A percentile compares a stretch with the other conserved stretches of the same genome.
Conservation (phyloP, 2,888 invertebrate species). For the Macroteleia sp. region DNA sequence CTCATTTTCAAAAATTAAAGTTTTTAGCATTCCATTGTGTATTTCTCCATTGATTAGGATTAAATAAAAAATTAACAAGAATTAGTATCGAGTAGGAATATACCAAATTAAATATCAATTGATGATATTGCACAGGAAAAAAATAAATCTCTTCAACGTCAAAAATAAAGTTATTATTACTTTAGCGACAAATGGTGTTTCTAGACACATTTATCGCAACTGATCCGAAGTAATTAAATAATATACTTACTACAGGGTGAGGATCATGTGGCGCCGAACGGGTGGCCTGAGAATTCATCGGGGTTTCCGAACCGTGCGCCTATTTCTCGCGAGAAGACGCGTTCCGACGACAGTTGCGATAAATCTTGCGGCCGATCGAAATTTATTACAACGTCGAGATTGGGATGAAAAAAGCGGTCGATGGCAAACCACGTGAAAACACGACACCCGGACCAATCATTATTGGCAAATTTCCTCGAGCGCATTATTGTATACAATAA, state of each 20-base stretch:
- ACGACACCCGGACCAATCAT: constrained; percentile 56
- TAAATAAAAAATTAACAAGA: too few species aligned
- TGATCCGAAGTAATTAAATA: constrained; percentile 79
- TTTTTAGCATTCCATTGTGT: too few species aligned
- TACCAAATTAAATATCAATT: too few species aligned
- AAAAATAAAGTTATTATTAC: too few species aligned
- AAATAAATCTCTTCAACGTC: too few species aligned
- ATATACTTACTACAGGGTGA: constrained; percentile 74
- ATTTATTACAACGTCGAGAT: constrained; percentile 44
- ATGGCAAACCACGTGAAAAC: constrained; percentile 45
- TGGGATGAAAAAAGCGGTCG: constrained; percentile 44
- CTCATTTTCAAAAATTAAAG: too few species aligned
- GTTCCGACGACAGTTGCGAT: constrained; percentile 69
- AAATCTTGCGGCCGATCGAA: constrained; percentile 70
- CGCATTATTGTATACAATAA: constrained; percentile 38
- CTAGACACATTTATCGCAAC: constrained; percentile 72
- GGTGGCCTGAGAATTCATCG: constrained; percentile 73
- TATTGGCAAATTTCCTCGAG: constrained; percentile 49
- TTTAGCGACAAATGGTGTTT: neutral
- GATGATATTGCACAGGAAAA: too few species aligned
- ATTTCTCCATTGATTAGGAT: too few species aligned
- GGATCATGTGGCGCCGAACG: constrained; percentile 65
- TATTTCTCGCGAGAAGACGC: constrained; percentile 68
- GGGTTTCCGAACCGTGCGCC: constrained; percentile 52
- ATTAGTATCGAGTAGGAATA: too few species aligned